Conservation (phyloP, 2,888 invertebrate species). For the Neelides folsomi region DNA sequence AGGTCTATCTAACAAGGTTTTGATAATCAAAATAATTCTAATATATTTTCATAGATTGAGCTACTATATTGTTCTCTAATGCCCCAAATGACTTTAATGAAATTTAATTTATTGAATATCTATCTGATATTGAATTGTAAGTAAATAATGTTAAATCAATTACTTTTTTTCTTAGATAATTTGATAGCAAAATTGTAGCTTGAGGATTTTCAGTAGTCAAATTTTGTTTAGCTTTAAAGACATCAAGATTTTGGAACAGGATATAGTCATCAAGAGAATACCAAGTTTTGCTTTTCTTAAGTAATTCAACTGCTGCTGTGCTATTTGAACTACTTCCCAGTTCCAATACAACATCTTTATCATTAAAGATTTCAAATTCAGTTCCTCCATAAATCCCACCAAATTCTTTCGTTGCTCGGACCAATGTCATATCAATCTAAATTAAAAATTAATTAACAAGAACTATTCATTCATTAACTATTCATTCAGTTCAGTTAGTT, state of each 20-base stretch:
- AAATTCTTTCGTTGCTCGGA: constrained; percentile 11
- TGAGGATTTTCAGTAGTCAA: neutral
- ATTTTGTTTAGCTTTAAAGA: constrained; percentile 2
- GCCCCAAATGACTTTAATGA: too few relatives aligned
- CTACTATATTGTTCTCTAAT: too few relatives aligned
- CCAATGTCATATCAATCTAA: constrained; percentile 11
- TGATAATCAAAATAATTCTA: too few relatives aligned
- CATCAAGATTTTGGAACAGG: constrained; percentile 12
- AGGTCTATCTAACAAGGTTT: too few relatives aligned
- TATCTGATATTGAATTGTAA: too few relatives aligned
- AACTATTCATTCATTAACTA: too few relatives aligned
- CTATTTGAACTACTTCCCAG: constrained; percentile 6
- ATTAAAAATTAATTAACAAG: too few relatives aligned
- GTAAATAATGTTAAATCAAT: neutral
- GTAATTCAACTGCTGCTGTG: constrained; percentile 8
- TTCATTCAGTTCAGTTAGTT: too few relatives aligned
- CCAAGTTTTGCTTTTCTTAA: constrained; percentile 15
- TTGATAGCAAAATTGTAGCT: neutral
- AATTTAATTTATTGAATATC: too few relatives aligned
- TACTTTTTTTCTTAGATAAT: neutral
- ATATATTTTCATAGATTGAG: too few relatives aligned
- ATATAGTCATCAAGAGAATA: constrained; percentile 16
- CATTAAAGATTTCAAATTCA: constrained; percentile 14
- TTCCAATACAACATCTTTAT: constrained; percentile 11
- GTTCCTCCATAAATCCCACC: constrained; percentile 18